A percentile compares a stretch with the other conserved stretches of the same genome.
Evolutionary conservation across 1,140 invertebrate genomes (phyloP).

Genomic region (Acromyrmex heyeri): DNA sequence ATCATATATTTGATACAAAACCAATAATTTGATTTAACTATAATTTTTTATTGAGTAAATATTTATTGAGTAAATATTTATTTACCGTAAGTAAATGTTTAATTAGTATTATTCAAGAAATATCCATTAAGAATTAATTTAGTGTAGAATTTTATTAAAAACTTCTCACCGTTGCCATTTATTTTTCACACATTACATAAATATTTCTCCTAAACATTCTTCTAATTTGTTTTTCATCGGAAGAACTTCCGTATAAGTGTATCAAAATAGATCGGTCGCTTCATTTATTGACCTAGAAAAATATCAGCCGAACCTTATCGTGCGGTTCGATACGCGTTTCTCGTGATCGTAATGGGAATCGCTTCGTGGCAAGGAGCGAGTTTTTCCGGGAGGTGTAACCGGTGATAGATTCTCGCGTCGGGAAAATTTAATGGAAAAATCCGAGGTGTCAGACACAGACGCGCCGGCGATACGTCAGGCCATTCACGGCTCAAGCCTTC

Average conservation of each 20-base stretch:
- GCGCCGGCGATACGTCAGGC: constrained; percentile 85
- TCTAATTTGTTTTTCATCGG: neutral
- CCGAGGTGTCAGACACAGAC: constrained; percentile 85
- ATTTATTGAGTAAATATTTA: no score
- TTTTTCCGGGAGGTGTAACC: constrained; percentile 82
- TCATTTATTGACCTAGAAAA: constrained; percentile 49
- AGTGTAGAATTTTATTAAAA: neutral
- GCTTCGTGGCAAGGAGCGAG: constrained; percentile 77
- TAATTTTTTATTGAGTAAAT: no score
- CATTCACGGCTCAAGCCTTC: constrained; percentile 79
- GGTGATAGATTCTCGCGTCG: constrained; percentile 86
- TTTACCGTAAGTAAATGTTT: no score
- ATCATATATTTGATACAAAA: no score
- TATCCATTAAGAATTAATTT: no score
- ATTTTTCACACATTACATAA: neutral
- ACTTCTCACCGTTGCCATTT: neutral
- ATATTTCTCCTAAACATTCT: neutral
- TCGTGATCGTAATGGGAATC: constrained; percentile 83
- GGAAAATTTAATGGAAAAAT: constrained; percentile 87
- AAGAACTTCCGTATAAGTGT: neutral
- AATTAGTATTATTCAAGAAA: no score
- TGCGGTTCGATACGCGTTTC: constrained; percentile 76
- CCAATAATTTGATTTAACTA: no score
- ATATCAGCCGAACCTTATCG: constrained; percentile 14
- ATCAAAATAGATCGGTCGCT: constrained; percentile 11